Percentiles rank a stretch among this genome's conserved stretches.
Evolutionary conservation across 2,797 vertebrate genomes (phyloP).

Genomic region (Helostoma temminkii): DNA sequence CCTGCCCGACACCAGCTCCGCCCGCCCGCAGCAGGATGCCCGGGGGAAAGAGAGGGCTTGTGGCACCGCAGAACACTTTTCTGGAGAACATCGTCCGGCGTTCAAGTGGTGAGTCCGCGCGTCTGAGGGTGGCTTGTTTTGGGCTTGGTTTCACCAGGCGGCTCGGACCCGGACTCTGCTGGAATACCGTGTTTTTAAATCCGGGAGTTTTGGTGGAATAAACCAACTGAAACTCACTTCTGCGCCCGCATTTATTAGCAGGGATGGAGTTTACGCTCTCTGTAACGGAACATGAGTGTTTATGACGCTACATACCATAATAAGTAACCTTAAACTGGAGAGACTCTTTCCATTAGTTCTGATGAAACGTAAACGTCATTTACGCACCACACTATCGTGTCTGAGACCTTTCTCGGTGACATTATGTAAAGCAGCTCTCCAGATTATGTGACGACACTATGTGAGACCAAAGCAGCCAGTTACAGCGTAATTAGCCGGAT

Average conservation of each 20-base stretch:
- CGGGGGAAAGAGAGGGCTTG: slow-evolving; percentile 97
- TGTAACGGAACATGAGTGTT: neutral
- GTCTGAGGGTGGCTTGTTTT: slow-evolving; percentile 6
- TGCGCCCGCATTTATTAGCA: neutral
- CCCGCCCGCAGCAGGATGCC: slow-evolving; percentile 90
- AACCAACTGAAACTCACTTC: neutral
- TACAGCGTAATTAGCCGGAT: neutral
- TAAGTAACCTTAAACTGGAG: slow-evolving; percentile 5
- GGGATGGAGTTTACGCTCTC: slow-evolving; percentile 14
- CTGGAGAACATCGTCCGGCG: slow-evolving; percentile 98
- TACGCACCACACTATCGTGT: neutral
- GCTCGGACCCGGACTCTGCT: slow-evolving; percentile 38
- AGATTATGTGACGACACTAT: neutral
- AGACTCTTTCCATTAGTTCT: too few relatives aligned
- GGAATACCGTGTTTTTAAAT: slow-evolving; percentile 23
- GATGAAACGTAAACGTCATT: too few relatives aligned
- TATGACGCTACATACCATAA: neutral
- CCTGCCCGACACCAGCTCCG: slow-evolving; percentile 62
- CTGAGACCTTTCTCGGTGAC: neutral
- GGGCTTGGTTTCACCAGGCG: slow-evolving; percentile 2
- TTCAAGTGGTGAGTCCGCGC: slow-evolving; percentile 90
- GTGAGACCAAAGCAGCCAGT: neutral
- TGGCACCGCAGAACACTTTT: slow-evolving; percentile 99
- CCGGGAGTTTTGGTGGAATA: slow-evolving; percentile 6
- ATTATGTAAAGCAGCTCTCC: neutral